Base-by-base conservation (phyloP, 2,888 invertebrate species). In the Byasa hedistus region DNA sequence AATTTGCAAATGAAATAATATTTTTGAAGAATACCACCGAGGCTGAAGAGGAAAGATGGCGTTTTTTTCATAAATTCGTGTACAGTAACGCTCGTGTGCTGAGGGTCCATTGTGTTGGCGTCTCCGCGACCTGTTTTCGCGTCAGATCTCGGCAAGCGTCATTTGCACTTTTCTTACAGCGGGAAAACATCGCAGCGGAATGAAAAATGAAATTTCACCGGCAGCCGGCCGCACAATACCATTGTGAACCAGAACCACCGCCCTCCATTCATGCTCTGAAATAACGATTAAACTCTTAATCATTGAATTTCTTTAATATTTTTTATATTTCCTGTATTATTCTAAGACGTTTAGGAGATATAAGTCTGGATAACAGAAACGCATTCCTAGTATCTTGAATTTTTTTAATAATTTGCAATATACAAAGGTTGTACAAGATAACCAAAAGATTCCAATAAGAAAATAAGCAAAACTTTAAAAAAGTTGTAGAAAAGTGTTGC, bases 131-230 rank as follows among this genome's bases (percentile, higher is more conserved):
- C 78, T 72, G 76, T 70, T 76, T 76, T 74, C 71, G 70, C 68
- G 79, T 75, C 83, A 84, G 85, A 86, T 86, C 85, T 85, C 80
- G 70, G 76, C 79, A 79, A 79, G 79, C 84, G 89, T 88, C 89
- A 89, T 87, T 89, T 85, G 86, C 89, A 89, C 86, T 86, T 86
- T 86, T 83, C 82, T 76, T 66, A 66, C 78, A 75, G 76, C 78
- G 79, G 80, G 85, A 86, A 87, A 86, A 84, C 83, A 84, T 79
- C 76, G 75, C 73, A 68, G 74, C 71, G 74, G 77, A 81, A 87
- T 89, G 89, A 89, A 87, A 89, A 89, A 89, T 89, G 85, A 87
- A 88, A 85, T 88, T 83, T 86, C 85, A 84, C 72, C 75, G 77
- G 71, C 84, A 85, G 82, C 74, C 78, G 73, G 69, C 71, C 68